A percentile compares a stretch with the other conserved stretches of the same genome.
These are phyloP conservation scores for Mythimna vitellina DNA, from an alignment of 2,888 invertebrate species.

Conservation along the genomic window DNA sequence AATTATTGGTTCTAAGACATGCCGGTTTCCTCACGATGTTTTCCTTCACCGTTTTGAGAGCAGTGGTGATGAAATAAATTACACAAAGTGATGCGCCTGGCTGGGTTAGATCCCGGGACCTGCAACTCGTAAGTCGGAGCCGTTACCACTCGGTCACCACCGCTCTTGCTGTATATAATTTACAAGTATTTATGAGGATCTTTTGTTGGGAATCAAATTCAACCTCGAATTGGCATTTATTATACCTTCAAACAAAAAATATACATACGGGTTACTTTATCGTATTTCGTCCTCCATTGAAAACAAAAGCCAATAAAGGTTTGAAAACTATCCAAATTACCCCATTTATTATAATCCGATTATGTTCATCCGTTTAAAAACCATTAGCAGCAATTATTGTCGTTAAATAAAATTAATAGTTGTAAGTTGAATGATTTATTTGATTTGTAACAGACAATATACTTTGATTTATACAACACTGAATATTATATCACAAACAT, in stretches of 20 bases:
- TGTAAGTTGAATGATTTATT: slow-evolving; percentile 51
- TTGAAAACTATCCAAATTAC: slow-evolving; percentile 39
- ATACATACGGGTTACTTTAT: slow-evolving; percentile 8
- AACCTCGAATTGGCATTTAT: slow-evolving; percentile 28
- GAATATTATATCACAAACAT: slow-evolving; percentile 68
- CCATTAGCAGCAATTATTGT: slow-evolving; percentile 44
- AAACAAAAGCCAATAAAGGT: slow-evolving; percentile 39
- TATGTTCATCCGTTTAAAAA: slow-evolving; percentile 44
- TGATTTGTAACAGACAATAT: slow-evolving; percentile 59
- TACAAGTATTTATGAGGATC: slow-evolving; percentile 12
- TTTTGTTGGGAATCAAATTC: slow-evolving; percentile 19
- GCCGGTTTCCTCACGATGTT: too few relatives aligned
- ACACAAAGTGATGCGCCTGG: too few relatives aligned
- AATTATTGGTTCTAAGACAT: too few relatives aligned
- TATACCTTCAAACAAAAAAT: slow-evolving; percentile 13
- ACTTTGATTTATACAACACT: slow-evolving; percentile 57
- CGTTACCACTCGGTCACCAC: too few relatives aligned
- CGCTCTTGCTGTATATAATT: neutral
- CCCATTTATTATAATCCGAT: slow-evolving; percentile 59
- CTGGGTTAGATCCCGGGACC: too few relatives aligned
- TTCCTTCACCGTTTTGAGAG: too few relatives aligned
- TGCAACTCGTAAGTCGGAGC: too few relatives aligned
- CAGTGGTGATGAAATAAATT: too few relatives aligned
- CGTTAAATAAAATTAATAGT: slow-evolving; percentile 28
- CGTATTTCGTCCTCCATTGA: slow-evolving; percentile 24